Percentiles rank a stretch among this genome's conserved stretches.
Evolutionary conservation across 1,140 invertebrate genomes (phyloP).

Genomic region (Drosophila ananassae): DNA sequence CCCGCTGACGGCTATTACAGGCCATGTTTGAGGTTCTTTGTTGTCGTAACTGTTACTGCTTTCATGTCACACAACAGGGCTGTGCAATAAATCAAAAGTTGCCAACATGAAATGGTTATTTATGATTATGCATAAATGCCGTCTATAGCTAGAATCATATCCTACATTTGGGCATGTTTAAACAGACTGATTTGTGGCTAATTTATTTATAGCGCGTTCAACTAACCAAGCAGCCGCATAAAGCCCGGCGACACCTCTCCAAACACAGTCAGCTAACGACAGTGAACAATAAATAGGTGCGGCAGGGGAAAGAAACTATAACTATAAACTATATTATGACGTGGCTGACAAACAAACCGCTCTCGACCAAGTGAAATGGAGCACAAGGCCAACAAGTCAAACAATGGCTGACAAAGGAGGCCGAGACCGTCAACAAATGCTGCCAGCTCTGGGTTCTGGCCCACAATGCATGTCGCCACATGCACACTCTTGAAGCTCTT

Average conservation of each 20-base stretch:
- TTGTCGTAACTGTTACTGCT: slow-evolving; percentile 28
- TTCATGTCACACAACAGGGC: slow-evolving; percentile 62
- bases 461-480: neutral
- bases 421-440: slow-evolving; percentile 37
- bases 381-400: slow-evolving; percentile 66
- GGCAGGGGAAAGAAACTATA: slow-evolving; percentile 27
- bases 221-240: slow-evolving; percentile 7
- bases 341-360: slow-evolving; percentile 11
- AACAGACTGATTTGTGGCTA: slow-evolving; percentile 33
- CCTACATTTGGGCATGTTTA: slow-evolving; percentile 18
- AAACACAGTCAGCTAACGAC: slow-evolving; percentile 33
- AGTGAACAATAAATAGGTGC: slow-evolving; percentile 41
- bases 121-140: slow-evolving; percentile 35
- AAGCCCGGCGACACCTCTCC: slow-evolving; percentile 23
- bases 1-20: slow-evolving; percentile 46
- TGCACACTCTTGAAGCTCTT: neutral
- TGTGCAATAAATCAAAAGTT: slow-evolving; percentile 73
- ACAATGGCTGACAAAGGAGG: slow-evolving; percentile 63
- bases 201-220: slow-evolving; percentile 28
- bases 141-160: slow-evolving; percentile 29
- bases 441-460: slow-evolving; percentile 4
- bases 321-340: slow-evolving; percentile 43
- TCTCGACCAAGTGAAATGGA: slow-evolving; percentile 47
- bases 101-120: slow-evolving; percentile 52
- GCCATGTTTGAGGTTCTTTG: slow-evolving; percentile 39